phyloP scores from a whole-genome alignment of 2,888 invertebrate species.

The Yponomeuta cagnagella region DNA sequence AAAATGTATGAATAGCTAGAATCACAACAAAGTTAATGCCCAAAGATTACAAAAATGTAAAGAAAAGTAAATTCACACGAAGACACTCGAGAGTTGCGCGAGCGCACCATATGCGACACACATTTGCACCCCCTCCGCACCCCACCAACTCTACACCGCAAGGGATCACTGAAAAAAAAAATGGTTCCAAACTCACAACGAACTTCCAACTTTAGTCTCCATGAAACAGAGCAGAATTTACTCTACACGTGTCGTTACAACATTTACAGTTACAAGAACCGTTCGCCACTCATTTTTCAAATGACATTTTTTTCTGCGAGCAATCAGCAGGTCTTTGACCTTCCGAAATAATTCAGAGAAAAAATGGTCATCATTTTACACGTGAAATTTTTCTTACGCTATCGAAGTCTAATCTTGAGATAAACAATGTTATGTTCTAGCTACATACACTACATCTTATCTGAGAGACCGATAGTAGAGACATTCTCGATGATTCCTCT shows the following conservation, averaged over 20 bases:
- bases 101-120: conserved; percentile 59
- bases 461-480: not conserved
- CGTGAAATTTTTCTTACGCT: not conserved
- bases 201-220: conserved; percentile 20
- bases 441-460: not conserved
- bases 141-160: conserved; percentile 43
- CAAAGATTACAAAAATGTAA: not conserved
- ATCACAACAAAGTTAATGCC: not conserved
- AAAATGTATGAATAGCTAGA: too few species aligned
- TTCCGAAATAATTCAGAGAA: not conserved
- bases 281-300: conserved; percentile 23
- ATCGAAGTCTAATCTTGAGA: not conserved
- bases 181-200: conserved; percentile 27
- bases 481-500: conserved; percentile 9
- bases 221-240: not conserved
- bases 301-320: conserved; percentile 40
- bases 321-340: conserved; percentile 42
- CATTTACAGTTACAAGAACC: conserved; percentile 17
- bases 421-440: not conserved
- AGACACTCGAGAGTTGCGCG: conserved; percentile 27
- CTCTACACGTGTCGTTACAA: not conserved
- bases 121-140: conserved; percentile 51
- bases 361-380: not conserved
- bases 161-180: conserved; percentile 68
- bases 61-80: conserved; percentile 68